Evolutionary conservation across 2,888 invertebrate genomes (phyloP).

Genomic region (Nomada fabriciana): DNA sequence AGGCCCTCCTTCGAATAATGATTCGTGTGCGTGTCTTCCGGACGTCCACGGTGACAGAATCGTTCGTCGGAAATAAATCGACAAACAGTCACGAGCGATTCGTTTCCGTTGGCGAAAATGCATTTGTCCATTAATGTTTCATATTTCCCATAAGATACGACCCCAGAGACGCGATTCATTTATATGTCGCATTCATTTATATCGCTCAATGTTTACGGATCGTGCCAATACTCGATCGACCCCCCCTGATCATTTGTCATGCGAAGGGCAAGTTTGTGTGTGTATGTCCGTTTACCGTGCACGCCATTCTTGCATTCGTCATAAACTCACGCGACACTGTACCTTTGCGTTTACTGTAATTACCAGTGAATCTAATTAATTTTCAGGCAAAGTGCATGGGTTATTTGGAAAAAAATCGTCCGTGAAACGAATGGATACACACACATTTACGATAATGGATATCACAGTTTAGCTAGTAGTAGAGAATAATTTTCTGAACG

Average conservation of each 20-base stretch:
- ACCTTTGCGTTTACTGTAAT: constrained; percentile 39
- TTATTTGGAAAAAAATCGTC: constrained; percentile 20
- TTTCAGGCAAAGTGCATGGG: constrained; percentile 25
- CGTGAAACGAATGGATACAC: neutral
- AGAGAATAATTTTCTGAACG: neutral
- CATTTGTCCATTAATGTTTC: constrained; percentile 83
- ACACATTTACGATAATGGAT: neutral
- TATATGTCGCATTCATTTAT: constrained; percentile 83
- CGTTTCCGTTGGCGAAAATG: constrained; percentile 80
- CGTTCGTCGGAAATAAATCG: constrained; percentile 78
- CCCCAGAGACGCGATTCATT: constrained; percentile 82
- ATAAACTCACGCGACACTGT: constrained; percentile 53
- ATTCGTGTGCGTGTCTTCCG: constrained; percentile 50
- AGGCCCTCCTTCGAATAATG: constrained; percentile 50
- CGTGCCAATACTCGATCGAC: constrained; percentile 82
- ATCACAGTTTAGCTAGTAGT: neutral
- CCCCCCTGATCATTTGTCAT: constrained; percentile 80
- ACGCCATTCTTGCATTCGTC: constrained; percentile 71
- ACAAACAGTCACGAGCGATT: constrained; percentile 78
- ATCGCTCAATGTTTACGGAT: constrained; percentile 73
- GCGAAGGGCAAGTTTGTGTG: constrained; percentile 35
- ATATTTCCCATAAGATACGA: constrained; percentile 80
- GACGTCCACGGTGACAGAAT: constrained; percentile 68
- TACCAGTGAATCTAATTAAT: constrained; percentile 52
- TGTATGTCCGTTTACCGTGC: constrained; percentile 30